Base-by-base conservation (phyloP, 1,140 invertebrate genomes). In the Sitophilus oryzae region DNA sequence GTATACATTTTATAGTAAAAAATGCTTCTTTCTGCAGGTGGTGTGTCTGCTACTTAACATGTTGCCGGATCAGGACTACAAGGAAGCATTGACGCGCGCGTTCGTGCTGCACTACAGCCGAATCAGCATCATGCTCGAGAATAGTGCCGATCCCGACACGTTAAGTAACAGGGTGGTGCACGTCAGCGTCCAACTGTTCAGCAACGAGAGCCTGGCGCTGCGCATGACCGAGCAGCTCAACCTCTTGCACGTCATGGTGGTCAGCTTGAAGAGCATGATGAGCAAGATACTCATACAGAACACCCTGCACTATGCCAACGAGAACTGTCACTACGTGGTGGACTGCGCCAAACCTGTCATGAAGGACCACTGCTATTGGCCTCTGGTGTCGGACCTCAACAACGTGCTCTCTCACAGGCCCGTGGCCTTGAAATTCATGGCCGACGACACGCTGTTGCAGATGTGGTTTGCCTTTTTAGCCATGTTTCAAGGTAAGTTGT, bases 351-450 rank as follows among this genome's bases (percentile, higher is more conserved):
- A 86, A 58, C 79, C 86, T 59, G 88, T 96, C 3, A 96, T 98
- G 91, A 95, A 93, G 72, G 91, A 96, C 66, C 95, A 98, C 73
- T 96, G 93, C 75, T 98, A 96, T 74, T 98, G 94, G 94, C 93
- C 95, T 9, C 76, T 97, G 2, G 91, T 98, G 30, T 96, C 92
- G 0, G 95, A 98, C 77, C 82, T 98, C 30, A 97, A 96, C 68
- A 98, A 97, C 73, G 88, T 98, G n/a, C 76, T 98, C 1, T 93
- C 91, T 0, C 95, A 98, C 72, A 79, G 84, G 60, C 88, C 86
- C 9, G 90, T 98, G 14, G 93, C 93, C 0, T 70, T 91, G 52
- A 83, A 89, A 62, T 97, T 98, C 71, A 82, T 97, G 70, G 81
- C 82, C 40, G 90, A 97, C 69, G 82, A 87, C 63, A 81, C 82